Percentiles rank a stretch among this genome's conserved stretches.
Conservation (phyloP, 2,113 vertebrate species). For the Dryoscopus gambensis region DNA sequence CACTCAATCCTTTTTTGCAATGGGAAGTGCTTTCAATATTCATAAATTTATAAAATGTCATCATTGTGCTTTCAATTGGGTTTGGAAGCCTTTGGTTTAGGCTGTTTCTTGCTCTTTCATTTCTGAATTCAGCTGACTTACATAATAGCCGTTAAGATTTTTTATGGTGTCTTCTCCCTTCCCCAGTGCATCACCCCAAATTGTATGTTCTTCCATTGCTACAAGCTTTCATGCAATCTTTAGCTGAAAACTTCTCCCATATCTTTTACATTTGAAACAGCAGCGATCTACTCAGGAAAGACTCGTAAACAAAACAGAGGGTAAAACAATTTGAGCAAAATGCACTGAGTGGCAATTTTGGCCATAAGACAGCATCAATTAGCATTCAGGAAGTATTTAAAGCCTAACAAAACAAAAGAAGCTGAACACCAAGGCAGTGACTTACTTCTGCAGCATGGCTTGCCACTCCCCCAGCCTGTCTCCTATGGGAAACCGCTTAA, state of each 20-base stretch:
- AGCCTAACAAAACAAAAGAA: not conserved
- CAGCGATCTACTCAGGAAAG: not conserved
- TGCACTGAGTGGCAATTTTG: not conserved
- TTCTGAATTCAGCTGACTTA: not conserved
- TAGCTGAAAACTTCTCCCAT: not conserved
- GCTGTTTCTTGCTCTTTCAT: not conserved
- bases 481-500: constrained; percentile 92
- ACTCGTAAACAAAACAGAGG: not conserved
- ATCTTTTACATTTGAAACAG: not conserved
- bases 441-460: constrained; percentile 96
- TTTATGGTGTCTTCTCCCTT: not conserved
- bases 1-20: not conserved
- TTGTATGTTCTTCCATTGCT: not conserved
- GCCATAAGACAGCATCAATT: not conserved
- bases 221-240: not conserved
- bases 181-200: not conserved
- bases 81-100: not conserved
- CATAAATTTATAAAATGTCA: not conserved
- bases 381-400: not conserved
- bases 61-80: not conserved
- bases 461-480: constrained; percentile 97
- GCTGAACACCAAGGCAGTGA: not conserved
- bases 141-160: not conserved
- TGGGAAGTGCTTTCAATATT: not conserved
- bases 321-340: not conserved